Percentiles rank a stretch among this genome's conserved stretches.
These are phyloP conservation scores for Ceraclea dissimilis DNA, from an alignment of 2,888 invertebrate genomes.

Conservation along the genomic window DNA sequence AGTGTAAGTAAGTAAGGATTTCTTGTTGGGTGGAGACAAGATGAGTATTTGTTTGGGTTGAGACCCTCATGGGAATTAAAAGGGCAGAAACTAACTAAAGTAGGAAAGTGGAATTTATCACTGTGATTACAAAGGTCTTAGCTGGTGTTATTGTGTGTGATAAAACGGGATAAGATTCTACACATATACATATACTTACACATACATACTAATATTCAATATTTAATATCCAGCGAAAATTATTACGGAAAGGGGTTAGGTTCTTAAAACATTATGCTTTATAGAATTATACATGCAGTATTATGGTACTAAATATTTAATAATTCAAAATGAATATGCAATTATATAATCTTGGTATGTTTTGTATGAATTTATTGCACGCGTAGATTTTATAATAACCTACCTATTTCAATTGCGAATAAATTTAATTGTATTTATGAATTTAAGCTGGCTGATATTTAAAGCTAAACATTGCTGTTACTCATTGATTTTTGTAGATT, in stretches of 20 bases:
- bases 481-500: too few relatives aligned
- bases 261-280: too few relatives aligned
- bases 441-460: too few relatives aligned
- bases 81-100: conserved; percentile 27
- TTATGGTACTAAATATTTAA: too few relatives aligned
- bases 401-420: too few relatives aligned
- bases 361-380: background rate
- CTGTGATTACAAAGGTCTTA: conserved; percentile 26
- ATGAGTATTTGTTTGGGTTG: conserved; percentile 13
- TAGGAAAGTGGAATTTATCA: conserved; percentile 27
- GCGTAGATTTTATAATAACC: background rate
- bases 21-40: background rate
- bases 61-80: conserved; percentile 25
- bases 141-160: conserved; percentile 25
- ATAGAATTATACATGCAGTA: too few relatives aligned
- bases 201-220: conserved; percentile 17
- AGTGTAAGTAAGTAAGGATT: too few relatives aligned
- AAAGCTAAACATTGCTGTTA: too few relatives aligned
- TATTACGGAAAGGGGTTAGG: conserved; percentile 2
- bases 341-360: background rate
- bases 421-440: too few relatives aligned
- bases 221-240: conserved; percentile 14
- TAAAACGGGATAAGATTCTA: conserved; percentile 21
- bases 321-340: too few relatives aligned
- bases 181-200: too few relatives aligned